These are phyloP conservation scores for Myotis yumanensis DNA, from an alignment of 2,113 vertebrate species.

Conservation along the genomic window DNA sequence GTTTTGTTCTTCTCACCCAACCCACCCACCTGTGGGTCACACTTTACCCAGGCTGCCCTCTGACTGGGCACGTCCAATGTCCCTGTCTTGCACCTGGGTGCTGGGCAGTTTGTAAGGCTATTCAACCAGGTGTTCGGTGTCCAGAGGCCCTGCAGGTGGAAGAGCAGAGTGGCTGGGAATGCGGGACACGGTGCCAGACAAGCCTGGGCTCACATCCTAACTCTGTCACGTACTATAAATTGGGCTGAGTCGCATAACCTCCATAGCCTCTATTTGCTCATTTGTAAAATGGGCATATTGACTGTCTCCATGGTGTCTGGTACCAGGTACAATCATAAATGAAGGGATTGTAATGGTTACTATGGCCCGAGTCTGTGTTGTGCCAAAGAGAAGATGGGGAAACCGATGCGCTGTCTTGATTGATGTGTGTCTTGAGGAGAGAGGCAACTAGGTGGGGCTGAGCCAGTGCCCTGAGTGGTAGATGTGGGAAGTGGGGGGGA, in stretches of 20 bases:
- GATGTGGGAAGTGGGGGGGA: neutral
- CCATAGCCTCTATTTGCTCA: neutral
- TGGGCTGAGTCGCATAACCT: neutral
- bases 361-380: neutral
- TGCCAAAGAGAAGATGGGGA: neutral
- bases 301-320: neutral
- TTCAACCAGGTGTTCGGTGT: neutral
- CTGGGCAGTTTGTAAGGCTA: neutral
- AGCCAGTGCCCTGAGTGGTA: neutral
- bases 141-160: neutral
- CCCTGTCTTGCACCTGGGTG: neutral
- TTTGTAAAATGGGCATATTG: neutral
- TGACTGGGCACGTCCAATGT: neutral
- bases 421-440: neutral
- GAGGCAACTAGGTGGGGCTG: neutral
- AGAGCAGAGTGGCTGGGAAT: neutral
- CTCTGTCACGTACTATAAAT: neutral
- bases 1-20: neutral
- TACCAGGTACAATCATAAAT: neutral
- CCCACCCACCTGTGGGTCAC: neutral
- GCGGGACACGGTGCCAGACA: neutral
- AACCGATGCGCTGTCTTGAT: neutral
- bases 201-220: neutral
- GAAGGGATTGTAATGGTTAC: neutral
- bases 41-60: neutral